Conservation (phyloP, 2,113 vertebrate species). For the Urocynchramus pylzowi region DNA sequence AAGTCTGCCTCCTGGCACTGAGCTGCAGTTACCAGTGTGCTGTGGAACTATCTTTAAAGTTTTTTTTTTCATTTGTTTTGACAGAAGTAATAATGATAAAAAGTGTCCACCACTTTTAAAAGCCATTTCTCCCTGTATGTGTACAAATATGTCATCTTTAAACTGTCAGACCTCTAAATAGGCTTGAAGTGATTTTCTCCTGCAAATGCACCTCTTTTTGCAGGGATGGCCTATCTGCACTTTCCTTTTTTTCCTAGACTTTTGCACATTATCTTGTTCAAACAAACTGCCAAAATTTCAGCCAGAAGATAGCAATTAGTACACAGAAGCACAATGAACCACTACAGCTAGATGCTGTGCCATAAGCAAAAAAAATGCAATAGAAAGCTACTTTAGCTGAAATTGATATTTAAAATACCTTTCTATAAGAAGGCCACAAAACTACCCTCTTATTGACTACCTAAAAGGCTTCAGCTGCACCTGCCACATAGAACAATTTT, state of each 20-base stretch:
- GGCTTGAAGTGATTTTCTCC: background rate
- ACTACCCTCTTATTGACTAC: background rate
- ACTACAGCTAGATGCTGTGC: background rate
- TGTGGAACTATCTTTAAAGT: background rate
- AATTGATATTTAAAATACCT: background rate
- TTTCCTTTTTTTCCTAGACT: background rate
- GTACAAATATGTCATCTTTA: background rate
- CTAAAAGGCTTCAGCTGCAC: background rate
- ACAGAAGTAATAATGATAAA: background rate
- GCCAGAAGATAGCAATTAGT: background rate
- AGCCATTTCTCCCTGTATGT: background rate
- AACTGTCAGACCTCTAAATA: background rate
- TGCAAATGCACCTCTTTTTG: background rate
- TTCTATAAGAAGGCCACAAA: background rate
- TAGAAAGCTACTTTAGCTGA: background rate
- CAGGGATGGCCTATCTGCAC: background rate
- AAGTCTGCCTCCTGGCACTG: background rate
- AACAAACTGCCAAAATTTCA: background rate
- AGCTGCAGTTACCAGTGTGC: background rate
- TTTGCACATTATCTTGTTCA: background rate
- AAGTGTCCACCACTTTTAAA: background rate
- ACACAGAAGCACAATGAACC: background rate
- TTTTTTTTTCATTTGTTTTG: background rate
- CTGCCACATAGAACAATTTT: background rate
- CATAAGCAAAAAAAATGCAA: background rate